Conservation (phyloP, 2,113 vertebrate species). For the Brachionichthys hirsutus region DNA sequence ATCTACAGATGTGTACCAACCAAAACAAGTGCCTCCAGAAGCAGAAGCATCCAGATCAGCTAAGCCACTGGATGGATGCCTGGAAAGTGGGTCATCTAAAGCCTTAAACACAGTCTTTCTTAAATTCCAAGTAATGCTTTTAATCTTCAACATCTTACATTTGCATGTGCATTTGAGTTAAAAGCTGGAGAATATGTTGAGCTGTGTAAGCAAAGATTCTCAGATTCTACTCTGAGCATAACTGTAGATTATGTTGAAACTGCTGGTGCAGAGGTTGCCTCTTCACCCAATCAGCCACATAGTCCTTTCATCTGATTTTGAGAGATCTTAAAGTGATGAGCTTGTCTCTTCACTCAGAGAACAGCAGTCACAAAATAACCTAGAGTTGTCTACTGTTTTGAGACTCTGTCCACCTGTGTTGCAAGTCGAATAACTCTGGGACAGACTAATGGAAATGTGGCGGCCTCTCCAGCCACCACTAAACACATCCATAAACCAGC, state of each 20-base stretch:
- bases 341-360: not conserved
- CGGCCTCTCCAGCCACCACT: too few relatives aligned
- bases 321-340: too few relatives aligned
- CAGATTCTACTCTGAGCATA: conserved; percentile 27
- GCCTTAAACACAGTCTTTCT: conserved; percentile 56
- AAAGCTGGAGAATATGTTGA: conserved; percentile 42
- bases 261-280: too few relatives aligned
- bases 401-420: too few relatives aligned
- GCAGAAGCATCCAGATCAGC: conserved; percentile 52
- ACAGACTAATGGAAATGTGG: too few relatives aligned
- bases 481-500: too few relatives aligned
- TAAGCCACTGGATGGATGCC: conserved; percentile 59
- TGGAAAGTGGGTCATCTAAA: conserved; percentile 71
- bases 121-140: conserved; percentile 62
- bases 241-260: not conserved
- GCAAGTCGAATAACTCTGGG: too few relatives aligned
- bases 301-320: too few relatives aligned
- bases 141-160: conserved; percentile 67
- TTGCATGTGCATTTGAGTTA: not conserved
- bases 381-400: too few relatives aligned
- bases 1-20: conserved; percentile 42
- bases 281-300: too few relatives aligned
- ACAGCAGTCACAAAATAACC: not conserved
- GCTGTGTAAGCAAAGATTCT: conserved; percentile 24
- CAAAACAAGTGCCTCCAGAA: conserved; percentile 26